These are phyloP conservation scores for Thymallus thymallus DNA, from an alignment of 2,113 vertebrate species.

Conservation along the genomic window DNA sequence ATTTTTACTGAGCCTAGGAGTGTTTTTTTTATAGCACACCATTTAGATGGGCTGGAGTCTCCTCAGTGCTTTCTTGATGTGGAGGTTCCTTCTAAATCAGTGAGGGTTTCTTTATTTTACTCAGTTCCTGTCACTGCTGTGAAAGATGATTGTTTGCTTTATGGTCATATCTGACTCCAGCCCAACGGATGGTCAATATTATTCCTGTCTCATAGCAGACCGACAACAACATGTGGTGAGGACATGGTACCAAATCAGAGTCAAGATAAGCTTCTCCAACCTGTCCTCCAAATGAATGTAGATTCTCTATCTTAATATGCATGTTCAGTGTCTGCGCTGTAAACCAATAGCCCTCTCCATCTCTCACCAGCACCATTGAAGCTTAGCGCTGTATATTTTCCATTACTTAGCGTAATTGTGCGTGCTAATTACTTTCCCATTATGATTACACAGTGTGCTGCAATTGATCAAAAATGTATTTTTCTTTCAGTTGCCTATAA, in stretches of 20 bases:
- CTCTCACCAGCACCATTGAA: constrained; percentile 21
- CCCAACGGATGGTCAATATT: constrained; percentile 10
- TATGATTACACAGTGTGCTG: constrained; percentile 57
- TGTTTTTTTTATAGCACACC: neutral
- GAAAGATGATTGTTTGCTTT: neutral
- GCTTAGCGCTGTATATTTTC: constrained; percentile 36
- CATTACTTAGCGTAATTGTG: constrained; percentile 56
- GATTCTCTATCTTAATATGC: constrained; percentile 7
- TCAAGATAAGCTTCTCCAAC: neutral
- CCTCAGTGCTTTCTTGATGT: no score
- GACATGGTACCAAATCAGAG: neutral
- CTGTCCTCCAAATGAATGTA: neutral
- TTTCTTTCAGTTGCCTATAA: constrained; percentile 28
- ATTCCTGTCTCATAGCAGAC: neutral
- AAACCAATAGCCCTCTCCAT: neutral
- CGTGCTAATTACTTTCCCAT: constrained; percentile 59
- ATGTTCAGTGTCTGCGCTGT: neutral
- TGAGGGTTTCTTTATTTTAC: constrained; percentile 16
- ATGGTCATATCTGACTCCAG: constrained; percentile 27
- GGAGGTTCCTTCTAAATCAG: no score
- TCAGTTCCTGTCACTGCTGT: no score
- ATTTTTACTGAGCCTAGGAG: neutral
- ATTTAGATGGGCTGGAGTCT: neutral
- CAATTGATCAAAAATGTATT: constrained; percentile 48
- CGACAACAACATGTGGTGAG: neutral